Percentiles rank a stretch among this genome's conserved stretches.
Evolutionary conservation across 2,888 invertebrate genomes (phyloP).

Genomic region (Meloe dianella): DNA sequence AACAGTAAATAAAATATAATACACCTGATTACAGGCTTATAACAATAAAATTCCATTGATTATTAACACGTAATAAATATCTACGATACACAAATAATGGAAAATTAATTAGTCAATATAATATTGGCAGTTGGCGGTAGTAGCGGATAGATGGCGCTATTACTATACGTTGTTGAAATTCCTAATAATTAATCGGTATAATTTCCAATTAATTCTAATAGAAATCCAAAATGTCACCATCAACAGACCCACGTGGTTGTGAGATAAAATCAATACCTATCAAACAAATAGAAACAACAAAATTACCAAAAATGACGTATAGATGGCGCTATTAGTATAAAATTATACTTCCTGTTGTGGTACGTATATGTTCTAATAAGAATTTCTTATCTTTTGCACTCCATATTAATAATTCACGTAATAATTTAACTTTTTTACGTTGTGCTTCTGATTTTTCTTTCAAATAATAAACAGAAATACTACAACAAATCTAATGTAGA

Average conservation of each 20-base stretch:
- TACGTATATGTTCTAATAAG: slow-evolving; percentile 67
- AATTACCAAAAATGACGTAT: not conserved
- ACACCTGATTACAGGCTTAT: no score
- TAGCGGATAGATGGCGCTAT: no score
- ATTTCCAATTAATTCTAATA: not conserved
- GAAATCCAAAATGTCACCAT: not conserved
- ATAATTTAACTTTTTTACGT: slow-evolving; percentile 65
- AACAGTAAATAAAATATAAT: no score
- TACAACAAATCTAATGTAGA: slow-evolving; percentile 47
- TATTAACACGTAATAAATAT: no score
- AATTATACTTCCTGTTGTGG: slow-evolving; percentile 65
- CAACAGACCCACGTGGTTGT: not conserved
- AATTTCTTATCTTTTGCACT: slow-evolving; percentile 76
- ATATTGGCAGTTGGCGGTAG: no score
- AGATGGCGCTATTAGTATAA: not conserved
- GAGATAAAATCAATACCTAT: not conserved
- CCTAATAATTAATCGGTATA: no score
- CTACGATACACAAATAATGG: no score
- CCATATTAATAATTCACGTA: slow-evolving; percentile 69
- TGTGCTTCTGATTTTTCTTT: slow-evolving; percentile 69
- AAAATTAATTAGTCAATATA: no score
- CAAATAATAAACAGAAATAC: slow-evolving; percentile 69
- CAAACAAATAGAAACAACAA: not conserved
- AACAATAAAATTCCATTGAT: no score
- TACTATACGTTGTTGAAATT: no score